Percentiles rank a stretch among this genome's conserved stretches.
Evolutionary conservation across 2,797 vertebrate genomes (phyloP).

Genomic region (Odontamblyopus lacepedii): DNA sequence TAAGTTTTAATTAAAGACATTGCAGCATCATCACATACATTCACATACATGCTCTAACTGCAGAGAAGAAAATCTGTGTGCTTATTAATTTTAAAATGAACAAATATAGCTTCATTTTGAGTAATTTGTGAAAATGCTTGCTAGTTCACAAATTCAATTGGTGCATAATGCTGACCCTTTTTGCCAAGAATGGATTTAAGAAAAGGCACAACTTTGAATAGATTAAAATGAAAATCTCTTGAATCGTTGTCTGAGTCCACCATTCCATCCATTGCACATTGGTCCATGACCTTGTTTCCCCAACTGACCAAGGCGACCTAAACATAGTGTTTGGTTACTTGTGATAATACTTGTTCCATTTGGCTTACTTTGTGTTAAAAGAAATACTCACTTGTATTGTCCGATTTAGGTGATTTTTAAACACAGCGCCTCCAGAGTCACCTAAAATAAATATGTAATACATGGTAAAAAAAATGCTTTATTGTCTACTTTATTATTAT

Average conservation of each 20-base stretch:
- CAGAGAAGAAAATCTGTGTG: not conserved
- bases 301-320: constrained; percentile 71
- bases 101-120: too few relatives aligned
- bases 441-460: constrained; percentile 39
- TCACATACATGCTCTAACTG: not conserved
- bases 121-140: constrained; percentile 12
- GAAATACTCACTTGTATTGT: constrained; percentile 62
- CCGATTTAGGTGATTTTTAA: constrained; percentile 52
- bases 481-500: not conserved
- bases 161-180: not conserved
- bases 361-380: not conserved
- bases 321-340: not conserved
- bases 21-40: not conserved
- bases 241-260: constrained; percentile 18
- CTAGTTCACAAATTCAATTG: constrained; percentile 47
- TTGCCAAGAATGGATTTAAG: constrained; percentile 53
- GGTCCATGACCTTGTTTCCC: constrained; percentile 34
- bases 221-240: constrained; percentile 72
- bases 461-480: not conserved
- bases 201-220: constrained; percentile 61
- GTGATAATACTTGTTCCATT: not conserved
- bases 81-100: not conserved
- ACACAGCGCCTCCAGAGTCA: constrained; percentile 72
- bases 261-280: not conserved
- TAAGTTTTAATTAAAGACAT: not conserved